Base-by-base conservation (phyloP, 1,140 invertebrate genomes). In the Oncopodura yosiiana region DNA sequence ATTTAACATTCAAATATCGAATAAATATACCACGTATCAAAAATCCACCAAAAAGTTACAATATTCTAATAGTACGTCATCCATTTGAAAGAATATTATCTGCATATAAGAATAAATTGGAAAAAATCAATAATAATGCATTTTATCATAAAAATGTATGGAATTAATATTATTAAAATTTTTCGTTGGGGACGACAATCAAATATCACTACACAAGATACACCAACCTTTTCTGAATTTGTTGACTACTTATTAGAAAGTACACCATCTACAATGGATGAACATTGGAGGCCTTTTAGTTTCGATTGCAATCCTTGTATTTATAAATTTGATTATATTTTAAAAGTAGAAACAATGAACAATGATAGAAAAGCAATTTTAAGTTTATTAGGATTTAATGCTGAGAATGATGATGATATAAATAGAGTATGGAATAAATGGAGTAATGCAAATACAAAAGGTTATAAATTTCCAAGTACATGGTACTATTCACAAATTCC, bases 51-150 rank as follows among this genome's bases (percentile, higher is more conserved):
- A n/a, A n/a, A n/a, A n/a, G n/a, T n/a, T 58, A 48, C 38, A 74
- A 71, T 56, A 70, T 77, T 49, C 46, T 77, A 1, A 53, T 74
- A n/a, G 72, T 75, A 0, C 68, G 75, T 30, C 73, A 77, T 65
- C 75, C 75, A 0, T 76, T 76, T 60, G 67, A 75, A 50, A 66
- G 75, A 9, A 54, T 77, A 1, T 68, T 76, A 4, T 76, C 75
- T n/a, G 70, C 74, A 0, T 77, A 73, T 51, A 70, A 74, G 58
- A 72, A 75, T 53, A 67, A 74, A 56, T 67, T 77, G 50, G 73
- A 72, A 56, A 69, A 74, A 27, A 32, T 60, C 14, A 24, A 56
- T 18, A 55, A 55, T 41, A 46, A 58, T 18, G 34, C 50, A 11
- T 61, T 21, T 43, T 61, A 58, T 37, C 29, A 57, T 34, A 37